Evolutionary conservation across 2,888 invertebrate genomes (phyloP), one percentile per base, ranked within the genome.

Genomic region (Apamea monoglypha): DNA sequence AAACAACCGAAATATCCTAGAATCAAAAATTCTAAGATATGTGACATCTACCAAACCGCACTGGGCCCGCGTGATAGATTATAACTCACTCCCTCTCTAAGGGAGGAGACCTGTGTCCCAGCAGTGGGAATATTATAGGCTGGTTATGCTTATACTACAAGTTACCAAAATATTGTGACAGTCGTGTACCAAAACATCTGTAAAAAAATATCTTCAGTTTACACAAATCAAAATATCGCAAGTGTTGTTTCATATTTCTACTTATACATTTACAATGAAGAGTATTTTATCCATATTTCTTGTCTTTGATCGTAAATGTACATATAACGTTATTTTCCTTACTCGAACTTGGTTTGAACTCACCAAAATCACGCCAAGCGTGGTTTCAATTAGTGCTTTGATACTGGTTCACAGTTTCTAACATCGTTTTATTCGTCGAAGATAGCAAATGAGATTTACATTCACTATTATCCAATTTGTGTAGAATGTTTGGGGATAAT

Each of bases 311-410:
- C 10, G 36, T 29, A 74, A 74, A 76, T 63, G 4, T 53, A 63
- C 7, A 16, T 59, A 12, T 29, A 18, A 53, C 29, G n/a, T 66
- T 29, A 71, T 80, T 67, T 50, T 16, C 8, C 16, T 16, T 21
- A 66, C 32, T 44, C 29, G 16, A 80, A 50, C 50, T 25, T 32
- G 32, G 25, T 80, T 56, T 29, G 36, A 74, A 47, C 29, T 47
- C 16, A n/a, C 82, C 68, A 64, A 61, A 81, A 56, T 63, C 63
- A 56, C 56, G 16, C 63, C 63, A 69, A 69, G 8, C 44, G 68
- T 47, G 82, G 68, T 82, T 81, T 76, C 53, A 80, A 80, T 80
- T 68, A 81, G 29, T 63, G 44, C 75, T 81, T 81, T 68, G 44
- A 80, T 74, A 29, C 56, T 29, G 36, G 68, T 47, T 56, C 25